Percentiles rank a stretch among this genome's conserved stretches.
These are phyloP conservation scores for Origma solitaria DNA, from an alignment of 2,113 vertebrate genomes.

Conservation along the genomic window DNA sequence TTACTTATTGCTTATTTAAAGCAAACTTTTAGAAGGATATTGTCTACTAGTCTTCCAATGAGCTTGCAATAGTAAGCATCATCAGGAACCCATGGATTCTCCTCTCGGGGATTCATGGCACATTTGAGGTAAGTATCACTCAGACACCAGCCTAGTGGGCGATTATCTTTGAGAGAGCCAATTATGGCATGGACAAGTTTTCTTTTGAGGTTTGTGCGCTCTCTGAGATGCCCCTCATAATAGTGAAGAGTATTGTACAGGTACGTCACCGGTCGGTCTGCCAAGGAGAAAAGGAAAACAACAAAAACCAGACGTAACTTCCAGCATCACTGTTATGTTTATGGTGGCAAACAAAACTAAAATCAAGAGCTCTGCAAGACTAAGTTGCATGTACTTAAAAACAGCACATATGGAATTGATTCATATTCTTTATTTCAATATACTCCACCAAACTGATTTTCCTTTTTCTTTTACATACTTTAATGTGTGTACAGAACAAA, in stretches of 20 bases:
- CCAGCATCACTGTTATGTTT: not conserved
- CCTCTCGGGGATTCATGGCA: conserved; percentile 93
- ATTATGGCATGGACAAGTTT: conserved; percentile 98
- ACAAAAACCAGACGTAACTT: not conserved
- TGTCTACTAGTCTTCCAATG: conserved; percentile 95
- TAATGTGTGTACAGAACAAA: not conserved
- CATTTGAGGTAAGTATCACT: conserved; percentile 94
- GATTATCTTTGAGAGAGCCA: conserved; percentile 95
- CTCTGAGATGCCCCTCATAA: conserved; percentile 90
- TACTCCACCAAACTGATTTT: not conserved
- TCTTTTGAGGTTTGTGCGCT: conserved; percentile 90
- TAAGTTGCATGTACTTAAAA: not conserved
- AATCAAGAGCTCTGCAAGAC: not conserved
- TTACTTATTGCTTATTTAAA: not conserved
- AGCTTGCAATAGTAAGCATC: conserved; percentile 98
- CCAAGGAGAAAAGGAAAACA: conserved; percentile 18
- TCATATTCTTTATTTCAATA: not conserved
- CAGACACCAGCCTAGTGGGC: conserved; percentile 92
- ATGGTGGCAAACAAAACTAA: not conserved
- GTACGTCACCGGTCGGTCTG: conserved; percentile 97
- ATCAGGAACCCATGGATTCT: conserved; percentile 94
- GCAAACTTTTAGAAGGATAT: conserved; percentile 85
- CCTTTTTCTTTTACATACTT: not conserved
- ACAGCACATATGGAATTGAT: not conserved
- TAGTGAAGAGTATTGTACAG: conserved; percentile 98